A percentile compares a stretch with the other conserved stretches of the same genome.
Conservation (phyloP, 2,888 invertebrate species). For the Anodontia alba region DNA sequence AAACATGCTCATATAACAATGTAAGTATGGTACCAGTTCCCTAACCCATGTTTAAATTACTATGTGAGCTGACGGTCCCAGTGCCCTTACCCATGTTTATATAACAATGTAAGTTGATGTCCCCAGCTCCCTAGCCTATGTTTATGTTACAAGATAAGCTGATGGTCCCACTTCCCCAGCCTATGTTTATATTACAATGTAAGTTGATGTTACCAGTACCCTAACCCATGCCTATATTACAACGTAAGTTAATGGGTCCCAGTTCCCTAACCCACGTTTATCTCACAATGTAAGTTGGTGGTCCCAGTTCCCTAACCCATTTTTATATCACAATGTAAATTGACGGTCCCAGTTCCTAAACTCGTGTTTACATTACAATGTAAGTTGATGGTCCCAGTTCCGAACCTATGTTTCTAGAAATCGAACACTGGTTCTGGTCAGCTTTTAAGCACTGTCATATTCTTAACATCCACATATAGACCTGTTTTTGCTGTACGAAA, state of each 20-base stretch:
- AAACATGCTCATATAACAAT: not conserved
- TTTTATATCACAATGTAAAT: not conserved
- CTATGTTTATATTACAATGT: not conserved
- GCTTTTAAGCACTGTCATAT: not conserved
- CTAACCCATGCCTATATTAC: not conserved
- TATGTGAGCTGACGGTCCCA: not conserved
- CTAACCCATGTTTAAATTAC: not conserved
- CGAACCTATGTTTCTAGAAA: not conserved
- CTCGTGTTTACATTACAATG: not conserved
- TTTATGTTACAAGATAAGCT: not conserved
- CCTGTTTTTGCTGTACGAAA: not conserved
- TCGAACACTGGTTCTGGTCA: not conserved
- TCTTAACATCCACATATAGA: not conserved
- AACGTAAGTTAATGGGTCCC: not conserved
- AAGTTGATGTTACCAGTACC: not conserved
- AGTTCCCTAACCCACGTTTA: not conserved
- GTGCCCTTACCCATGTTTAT: not conserved
- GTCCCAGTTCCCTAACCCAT: constrained; percentile 6
- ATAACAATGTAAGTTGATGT: not conserved
- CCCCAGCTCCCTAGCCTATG: constrained; percentile 2
- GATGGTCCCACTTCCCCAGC: not conserved
- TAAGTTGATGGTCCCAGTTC: not conserved
- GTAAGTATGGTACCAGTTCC: constrained; percentile 9
- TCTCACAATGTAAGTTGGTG: constrained; percentile 2
- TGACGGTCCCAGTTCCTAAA: not conserved